These are phyloP conservation scores for Carassius carassius DNA, from an alignment of 2,113 vertebrate species.

Conservation along the genomic window DNA sequence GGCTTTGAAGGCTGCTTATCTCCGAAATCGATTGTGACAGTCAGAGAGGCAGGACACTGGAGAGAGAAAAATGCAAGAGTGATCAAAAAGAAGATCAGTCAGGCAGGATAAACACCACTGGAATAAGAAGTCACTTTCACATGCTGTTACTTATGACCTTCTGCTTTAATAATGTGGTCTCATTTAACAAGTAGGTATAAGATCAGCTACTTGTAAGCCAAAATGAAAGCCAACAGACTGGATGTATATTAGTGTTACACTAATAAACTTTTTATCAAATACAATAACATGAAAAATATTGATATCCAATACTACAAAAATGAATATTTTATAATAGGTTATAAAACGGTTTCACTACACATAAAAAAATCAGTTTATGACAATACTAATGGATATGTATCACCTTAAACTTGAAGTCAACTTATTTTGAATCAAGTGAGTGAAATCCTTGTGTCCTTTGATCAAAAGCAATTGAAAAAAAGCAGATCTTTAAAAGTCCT, in stretches of 20 bases:
- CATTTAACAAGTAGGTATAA: not conserved
- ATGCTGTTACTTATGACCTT: constrained; percentile 7
- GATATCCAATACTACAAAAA: too few relatives aligned
- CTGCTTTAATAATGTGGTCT: not conserved
- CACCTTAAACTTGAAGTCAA: not conserved
- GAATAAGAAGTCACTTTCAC: constrained; percentile 1
- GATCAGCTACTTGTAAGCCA: not conserved
- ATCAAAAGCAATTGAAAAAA: not conserved
- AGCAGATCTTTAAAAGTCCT: not conserved
- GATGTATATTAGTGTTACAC: too few relatives aligned
- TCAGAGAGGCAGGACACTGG: not conserved
- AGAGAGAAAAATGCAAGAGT: constrained; percentile 9
- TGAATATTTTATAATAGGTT: not conserved
- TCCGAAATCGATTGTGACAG: constrained; percentile 22
- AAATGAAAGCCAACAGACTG: not conserved
- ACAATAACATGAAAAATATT: too few relatives aligned
- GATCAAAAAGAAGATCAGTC: constrained; percentile 12
- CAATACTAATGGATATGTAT: not conserved
- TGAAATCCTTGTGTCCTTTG: not conserved
- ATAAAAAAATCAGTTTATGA: not conserved
- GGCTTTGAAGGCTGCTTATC: constrained; percentile 30
- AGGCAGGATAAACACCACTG: not conserved
- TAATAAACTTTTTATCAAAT: too few relatives aligned
- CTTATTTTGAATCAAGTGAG: not conserved
- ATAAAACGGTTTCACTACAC: not conserved